These are phyloP conservation scores for Tetranychus truncatus DNA, from an alignment of 2,888 invertebrate species.

Conservation along the genomic window DNA sequence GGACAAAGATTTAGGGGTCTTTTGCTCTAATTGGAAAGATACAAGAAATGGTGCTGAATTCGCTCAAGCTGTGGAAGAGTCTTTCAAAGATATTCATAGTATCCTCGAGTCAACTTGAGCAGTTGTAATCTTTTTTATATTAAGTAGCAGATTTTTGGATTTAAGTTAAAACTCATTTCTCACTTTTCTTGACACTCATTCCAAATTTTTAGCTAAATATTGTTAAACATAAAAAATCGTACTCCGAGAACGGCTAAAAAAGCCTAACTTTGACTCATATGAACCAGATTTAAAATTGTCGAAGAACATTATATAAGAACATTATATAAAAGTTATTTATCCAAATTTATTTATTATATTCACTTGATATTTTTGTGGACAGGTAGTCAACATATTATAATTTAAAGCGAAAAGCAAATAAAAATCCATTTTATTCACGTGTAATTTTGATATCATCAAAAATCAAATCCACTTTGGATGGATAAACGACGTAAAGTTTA, in stretches of 20 bases:
- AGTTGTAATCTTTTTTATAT: background rate
- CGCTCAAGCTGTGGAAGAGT: slow-evolving; percentile 47
- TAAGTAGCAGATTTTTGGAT: background rate
- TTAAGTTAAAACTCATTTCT: too few relatives aligned
- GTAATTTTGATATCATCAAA: slow-evolving; percentile 33
- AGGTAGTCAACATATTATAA: too few relatives aligned
- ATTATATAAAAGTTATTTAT: too few relatives aligned
- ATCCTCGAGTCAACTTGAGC: slow-evolving; percentile 27
- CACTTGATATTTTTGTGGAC: too few relatives aligned
- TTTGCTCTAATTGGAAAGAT: slow-evolving; percentile 58
- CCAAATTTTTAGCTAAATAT: too few relatives aligned
- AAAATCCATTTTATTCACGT: background rate
- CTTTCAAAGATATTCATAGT: slow-evolving; percentile 49
- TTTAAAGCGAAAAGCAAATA: background rate
- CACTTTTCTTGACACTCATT: too few relatives aligned
- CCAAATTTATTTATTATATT: too few relatives aligned
- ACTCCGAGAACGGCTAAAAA: too few relatives aligned
- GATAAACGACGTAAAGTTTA: slow-evolving; percentile 54
- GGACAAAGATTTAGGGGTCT: slow-evolving; percentile 56
- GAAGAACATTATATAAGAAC: too few relatives aligned
- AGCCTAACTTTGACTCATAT: too few relatives aligned
- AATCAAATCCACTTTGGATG: slow-evolving; percentile 51
- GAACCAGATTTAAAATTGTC: too few relatives aligned
- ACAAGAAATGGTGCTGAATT: slow-evolving; percentile 52
- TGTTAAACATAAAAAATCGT: too few relatives aligned